Percentiles rank a stretch among this genome's conserved stretches.
phyloP scores from a whole-genome alignment of 2,888 invertebrate species.

The Andrena dorsata region DNA sequence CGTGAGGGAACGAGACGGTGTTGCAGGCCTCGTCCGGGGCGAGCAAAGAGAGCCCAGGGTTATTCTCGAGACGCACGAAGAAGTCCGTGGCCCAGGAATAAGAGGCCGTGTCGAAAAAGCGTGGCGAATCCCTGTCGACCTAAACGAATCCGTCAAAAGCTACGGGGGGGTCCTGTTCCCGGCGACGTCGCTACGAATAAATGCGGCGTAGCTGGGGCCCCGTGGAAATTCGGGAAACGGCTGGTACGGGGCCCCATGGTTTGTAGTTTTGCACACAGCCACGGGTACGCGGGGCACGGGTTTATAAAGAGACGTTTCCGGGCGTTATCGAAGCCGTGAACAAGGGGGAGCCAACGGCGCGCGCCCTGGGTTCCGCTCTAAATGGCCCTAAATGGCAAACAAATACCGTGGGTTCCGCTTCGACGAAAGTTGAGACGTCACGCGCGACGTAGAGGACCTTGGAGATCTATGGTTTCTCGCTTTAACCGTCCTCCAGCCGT shows the following conservation, averaged over 20 bases:
- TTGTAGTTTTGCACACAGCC: conserved; percentile 3
- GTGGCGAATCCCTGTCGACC: conserved; percentile 81
- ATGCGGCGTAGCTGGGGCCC: conserved; percentile 24
- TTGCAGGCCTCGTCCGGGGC: neutral
- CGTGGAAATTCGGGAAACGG: conserved; percentile 50
- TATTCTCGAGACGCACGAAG: conserved; percentile 31
- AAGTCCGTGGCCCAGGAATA: conserved; percentile 36
- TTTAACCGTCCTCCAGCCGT: conserved; percentile 11
- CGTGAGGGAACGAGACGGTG: neutral
- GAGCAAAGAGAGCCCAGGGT: conserved; percentile 25
- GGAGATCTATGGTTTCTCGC: conserved; percentile 37
- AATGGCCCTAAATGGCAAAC: conserved; percentile 79
- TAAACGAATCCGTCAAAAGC: conserved; percentile 81
- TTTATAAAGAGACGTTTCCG: conserved; percentile 33
- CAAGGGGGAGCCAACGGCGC: conserved; percentile 61
- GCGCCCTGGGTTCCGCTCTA: conserved; percentile 74
- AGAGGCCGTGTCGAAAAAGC: conserved; percentile 77
- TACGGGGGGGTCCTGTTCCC: conserved; percentile 53
- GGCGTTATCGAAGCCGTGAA: conserved; percentile 54
- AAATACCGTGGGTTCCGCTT: conserved; percentile 76
- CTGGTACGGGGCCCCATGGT: neutral
- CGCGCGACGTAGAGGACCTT: conserved; percentile 48
- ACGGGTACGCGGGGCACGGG: neutral
- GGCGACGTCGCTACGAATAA: conserved; percentile 34
- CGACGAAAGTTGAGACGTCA: conserved; percentile 77